Conservation (phyloP, 2,888 invertebrate species). For the Rotaria socialis region DNA sequence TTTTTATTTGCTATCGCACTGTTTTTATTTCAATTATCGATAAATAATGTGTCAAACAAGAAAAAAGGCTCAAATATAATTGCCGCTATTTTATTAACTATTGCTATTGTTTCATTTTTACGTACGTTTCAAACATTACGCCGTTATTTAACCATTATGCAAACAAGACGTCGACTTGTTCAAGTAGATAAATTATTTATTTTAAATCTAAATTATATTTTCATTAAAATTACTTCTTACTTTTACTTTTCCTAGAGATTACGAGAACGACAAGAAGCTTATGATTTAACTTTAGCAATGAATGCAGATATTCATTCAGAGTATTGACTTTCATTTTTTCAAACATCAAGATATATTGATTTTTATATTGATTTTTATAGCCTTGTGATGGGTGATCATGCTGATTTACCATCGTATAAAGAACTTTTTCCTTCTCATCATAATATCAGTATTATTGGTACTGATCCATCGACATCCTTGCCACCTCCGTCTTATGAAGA, state of each 20-base stretch:
- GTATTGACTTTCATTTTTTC: not conserved
- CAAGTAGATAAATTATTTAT: not conserved
- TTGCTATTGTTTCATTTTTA: constrained; percentile 29
- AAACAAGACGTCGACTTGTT: not conserved
- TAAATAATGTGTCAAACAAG: not conserved
- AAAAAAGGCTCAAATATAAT: constrained; percentile 5
- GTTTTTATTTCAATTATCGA: not conserved
- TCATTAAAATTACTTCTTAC: not conserved
- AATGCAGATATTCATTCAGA: not conserved
- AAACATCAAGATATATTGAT: not conserved
- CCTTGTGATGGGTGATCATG: not conserved
- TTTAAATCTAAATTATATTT: too few relatives aligned
- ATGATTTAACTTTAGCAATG: not conserved
- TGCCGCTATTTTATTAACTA: constrained; percentile 6
- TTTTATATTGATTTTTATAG: not conserved
- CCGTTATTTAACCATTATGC: not conserved
- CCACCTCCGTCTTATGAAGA: constrained; percentile 6
- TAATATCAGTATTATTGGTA: not conserved
- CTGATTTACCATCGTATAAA: constrained; percentile 14
- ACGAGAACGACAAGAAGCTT: not conserved
- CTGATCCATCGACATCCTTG: not conserved
- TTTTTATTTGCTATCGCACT: not conserved
- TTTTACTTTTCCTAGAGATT: not conserved
- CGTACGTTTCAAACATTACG: constrained; percentile 12
- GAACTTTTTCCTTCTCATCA: constrained; percentile 12